phyloP scores from a whole-genome alignment of 2,113 vertebrate species.

The Cephalophus harveyi region DNA sequence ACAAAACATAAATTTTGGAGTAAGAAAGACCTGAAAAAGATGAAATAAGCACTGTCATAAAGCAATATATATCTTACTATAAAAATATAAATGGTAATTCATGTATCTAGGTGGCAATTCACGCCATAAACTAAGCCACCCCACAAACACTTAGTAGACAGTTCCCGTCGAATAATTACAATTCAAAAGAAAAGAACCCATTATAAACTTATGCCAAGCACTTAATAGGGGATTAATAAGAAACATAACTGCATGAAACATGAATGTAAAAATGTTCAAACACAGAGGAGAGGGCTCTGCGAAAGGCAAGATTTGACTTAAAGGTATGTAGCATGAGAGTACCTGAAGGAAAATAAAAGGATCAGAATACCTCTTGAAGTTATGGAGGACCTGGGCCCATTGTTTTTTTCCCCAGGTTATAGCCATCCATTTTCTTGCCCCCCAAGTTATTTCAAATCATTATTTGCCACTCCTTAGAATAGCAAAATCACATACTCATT shows the following conservation, averaged over 20 bases:
- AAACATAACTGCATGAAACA: background rate
- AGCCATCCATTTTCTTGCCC: background rate
- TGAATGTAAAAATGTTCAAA: background rate
- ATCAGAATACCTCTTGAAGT: background rate
- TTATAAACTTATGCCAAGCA: background rate
- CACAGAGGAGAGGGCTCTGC: background rate
- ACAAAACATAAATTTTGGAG: background rate
- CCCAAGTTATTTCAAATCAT: background rate
- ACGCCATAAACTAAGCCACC: background rate
- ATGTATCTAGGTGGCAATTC: background rate
- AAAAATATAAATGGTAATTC: background rate
- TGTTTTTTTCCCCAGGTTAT: background rate
- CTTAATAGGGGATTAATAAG: background rate
- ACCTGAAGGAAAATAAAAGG: background rate
- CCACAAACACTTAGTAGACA: background rate
- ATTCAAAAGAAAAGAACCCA: background rate
- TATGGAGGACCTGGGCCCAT: background rate
- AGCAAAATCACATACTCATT: background rate
- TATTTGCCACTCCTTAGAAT: background rate
- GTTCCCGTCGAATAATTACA: background rate
- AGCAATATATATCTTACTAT: background rate
- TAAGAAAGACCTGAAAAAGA: background rate
- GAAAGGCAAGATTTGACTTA: background rate
- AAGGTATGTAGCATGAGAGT: background rate
- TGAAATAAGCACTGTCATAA: background rate